A percentile compares a stretch with the other conserved stretches of the same genome.
Conservation (phyloP, 2,797 vertebrate genomes). For the Helicolenus hilgendorfi region DNA sequence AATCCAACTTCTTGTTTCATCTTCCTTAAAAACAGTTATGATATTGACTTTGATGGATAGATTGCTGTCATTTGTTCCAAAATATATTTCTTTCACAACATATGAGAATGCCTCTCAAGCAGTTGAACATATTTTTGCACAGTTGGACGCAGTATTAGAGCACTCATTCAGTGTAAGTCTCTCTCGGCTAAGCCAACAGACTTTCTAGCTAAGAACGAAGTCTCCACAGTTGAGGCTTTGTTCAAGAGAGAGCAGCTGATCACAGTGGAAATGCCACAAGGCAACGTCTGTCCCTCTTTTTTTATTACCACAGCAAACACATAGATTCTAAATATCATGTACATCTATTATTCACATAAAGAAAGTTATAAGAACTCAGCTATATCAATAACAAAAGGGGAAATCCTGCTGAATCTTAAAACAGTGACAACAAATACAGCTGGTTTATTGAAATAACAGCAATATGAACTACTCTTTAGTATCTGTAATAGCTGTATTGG, state of each 20-base stretch:
- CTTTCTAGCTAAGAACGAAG: constrained; percentile 24
- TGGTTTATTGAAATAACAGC: not conserved
- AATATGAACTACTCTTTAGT: not conserved
- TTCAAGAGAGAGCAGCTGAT: constrained; percentile 81
- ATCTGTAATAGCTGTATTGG: not conserved
- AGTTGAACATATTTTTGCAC: constrained; percentile 68
- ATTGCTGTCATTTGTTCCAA: not conserved
- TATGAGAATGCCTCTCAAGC: constrained; percentile 20
- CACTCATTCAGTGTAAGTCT: constrained; percentile 2
- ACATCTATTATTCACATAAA: constrained; percentile 3
- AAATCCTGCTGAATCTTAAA: not conserved
- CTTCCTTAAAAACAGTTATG: not conserved
- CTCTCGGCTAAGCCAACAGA: constrained; percentile 31
- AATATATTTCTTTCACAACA: constrained; percentile 1
- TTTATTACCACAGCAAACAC: constrained; percentile 9
- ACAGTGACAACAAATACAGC: not conserved
- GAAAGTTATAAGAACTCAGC: not conserved
- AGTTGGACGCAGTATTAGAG: constrained; percentile 43
- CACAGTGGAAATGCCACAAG: constrained; percentile 64
- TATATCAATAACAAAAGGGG: not conserved
- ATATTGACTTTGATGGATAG: not conserved
- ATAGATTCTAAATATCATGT: not conserved
- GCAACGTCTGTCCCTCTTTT: constrained; percentile 1
- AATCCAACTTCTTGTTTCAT: not conserved
- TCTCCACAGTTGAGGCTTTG: constrained; percentile 77